Conservation (phyloP, 2,888 invertebrate species). For the Serripes groenlandicus region DNA sequence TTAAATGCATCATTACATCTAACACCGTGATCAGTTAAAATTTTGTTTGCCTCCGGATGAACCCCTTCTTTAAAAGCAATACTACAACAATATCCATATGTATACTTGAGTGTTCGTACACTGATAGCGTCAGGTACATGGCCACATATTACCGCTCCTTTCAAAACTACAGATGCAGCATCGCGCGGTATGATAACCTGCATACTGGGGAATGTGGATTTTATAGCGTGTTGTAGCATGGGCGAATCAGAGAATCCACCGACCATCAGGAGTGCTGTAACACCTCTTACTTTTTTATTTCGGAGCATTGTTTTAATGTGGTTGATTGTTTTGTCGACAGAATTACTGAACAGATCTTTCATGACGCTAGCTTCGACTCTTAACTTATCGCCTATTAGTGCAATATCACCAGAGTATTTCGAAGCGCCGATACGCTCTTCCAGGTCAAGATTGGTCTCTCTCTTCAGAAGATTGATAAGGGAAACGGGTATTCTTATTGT, state of each 20-base stretch:
- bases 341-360: not conserved
- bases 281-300: not conserved
- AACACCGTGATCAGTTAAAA: not conserved
- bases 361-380: not conserved
- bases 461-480: conserved; percentile 6
- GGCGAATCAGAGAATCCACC: conserved; percentile 40
- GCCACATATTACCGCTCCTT: conserved; percentile 42
- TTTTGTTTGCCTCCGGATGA: conserved; percentile 13
- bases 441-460: conserved; percentile 10
- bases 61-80: not conserved
- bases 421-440: conserved; percentile 11
- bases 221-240: conserved; percentile 7
- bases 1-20: not conserved
- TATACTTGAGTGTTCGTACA: conserved; percentile 18
- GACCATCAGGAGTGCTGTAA: conserved; percentile 16
- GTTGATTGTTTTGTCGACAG: not conserved
- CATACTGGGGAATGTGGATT: not conserved
- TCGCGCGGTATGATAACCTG: conserved; percentile 28
- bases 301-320: not conserved
- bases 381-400: conserved; percentile 8
- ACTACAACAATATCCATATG: conserved; percentile 23
- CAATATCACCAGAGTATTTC: conserved; percentile 11
- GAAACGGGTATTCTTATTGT: conserved; percentile 27
- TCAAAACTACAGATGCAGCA: conserved; percentile 16
- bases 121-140: conserved; percentile 9